Evolutionary conservation across 2,797 vertebrate species (phyloP).

Genomic region (Sparidentex hasta): DNA sequence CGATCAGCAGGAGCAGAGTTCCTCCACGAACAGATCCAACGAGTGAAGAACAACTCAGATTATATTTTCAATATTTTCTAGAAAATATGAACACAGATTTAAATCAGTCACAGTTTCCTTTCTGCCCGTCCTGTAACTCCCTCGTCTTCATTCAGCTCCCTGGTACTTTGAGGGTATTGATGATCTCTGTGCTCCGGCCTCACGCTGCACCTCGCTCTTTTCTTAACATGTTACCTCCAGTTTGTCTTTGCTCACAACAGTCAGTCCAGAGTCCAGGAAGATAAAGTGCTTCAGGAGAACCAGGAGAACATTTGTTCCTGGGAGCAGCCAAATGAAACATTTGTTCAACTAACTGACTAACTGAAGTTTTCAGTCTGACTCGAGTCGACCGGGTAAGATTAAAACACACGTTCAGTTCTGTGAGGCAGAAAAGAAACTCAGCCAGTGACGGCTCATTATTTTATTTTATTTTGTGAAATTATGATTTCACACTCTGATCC

Average conservation of each 20-base stretch:
- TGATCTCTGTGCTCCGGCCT: neutral
- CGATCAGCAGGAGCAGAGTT: too few relatives aligned
- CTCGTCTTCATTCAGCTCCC: neutral
- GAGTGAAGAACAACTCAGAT: neutral
- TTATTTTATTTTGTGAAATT: too few relatives aligned
- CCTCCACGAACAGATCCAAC: neutral
- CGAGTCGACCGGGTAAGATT: too few relatives aligned
- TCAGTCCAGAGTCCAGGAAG: neutral
- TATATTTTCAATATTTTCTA: neutral
- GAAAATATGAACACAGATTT: neutral
- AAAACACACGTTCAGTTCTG: too few relatives aligned
- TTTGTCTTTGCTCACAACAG: neutral
- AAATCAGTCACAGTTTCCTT: neutral
- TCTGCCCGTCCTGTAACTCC: conserved; percentile 5
- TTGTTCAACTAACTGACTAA: too few relatives aligned
- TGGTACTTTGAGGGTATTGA: too few relatives aligned
- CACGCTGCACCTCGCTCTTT: neutral
- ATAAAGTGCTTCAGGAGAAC: neutral
- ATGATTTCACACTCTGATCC: too few relatives aligned
- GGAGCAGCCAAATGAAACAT: too few relatives aligned
- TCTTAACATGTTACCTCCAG: neutral
- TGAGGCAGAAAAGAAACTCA: too few relatives aligned
- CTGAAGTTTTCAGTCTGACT: too few relatives aligned
- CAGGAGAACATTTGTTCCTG: too few relatives aligned
- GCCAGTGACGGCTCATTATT: too few relatives aligned